Percentiles rank a stretch among this genome's conserved stretches.
phyloP scores from a whole-genome alignment of 2,888 invertebrate genomes.

The Cotesia congregata region DNA sequence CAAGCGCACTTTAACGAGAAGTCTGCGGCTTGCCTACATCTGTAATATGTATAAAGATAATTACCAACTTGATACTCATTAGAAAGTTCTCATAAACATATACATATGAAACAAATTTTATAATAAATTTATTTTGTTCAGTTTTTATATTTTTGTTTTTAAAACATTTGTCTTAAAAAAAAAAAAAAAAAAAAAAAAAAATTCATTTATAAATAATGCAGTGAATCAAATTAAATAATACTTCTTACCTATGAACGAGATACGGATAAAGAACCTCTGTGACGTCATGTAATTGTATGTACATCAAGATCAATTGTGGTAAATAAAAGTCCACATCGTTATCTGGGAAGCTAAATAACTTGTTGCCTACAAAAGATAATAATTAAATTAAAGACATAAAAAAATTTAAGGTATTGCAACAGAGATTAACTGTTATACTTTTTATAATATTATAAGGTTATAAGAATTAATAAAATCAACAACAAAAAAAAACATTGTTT shows the following conservation, averaged over 20 bases:
- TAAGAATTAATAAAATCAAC: background rate
- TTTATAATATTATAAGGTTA: background rate
- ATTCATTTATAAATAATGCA: no score
- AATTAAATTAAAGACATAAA: background rate
- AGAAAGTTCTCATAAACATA: background rate
- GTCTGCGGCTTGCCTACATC: conserved; percentile 94
- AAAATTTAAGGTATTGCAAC: conserved; percentile 18
- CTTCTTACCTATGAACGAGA: conserved; percentile 75
- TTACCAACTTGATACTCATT: conserved; percentile 34
- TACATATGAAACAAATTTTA: background rate
- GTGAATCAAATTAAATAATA: conserved; percentile 16
- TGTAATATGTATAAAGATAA: conserved; percentile 63
- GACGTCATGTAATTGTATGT: conserved; percentile 97
- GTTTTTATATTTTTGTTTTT: background rate
- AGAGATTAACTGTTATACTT: conserved; percentile 5
- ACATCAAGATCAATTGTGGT: conserved; percentile 98
- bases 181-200: background rate
- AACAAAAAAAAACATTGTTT: conserved; percentile 8
- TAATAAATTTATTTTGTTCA: background rate
- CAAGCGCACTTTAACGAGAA: conserved; percentile 97
- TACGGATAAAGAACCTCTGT: conserved; percentile 82
- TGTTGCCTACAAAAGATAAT: conserved; percentile 78
- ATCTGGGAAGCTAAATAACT: conserved; percentile 94
- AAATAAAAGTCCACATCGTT: conserved; percentile 97
- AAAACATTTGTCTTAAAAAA: background rate